Conservation (phyloP, 1,140 invertebrate genomes). For the Bathynomus jamesi region DNA sequence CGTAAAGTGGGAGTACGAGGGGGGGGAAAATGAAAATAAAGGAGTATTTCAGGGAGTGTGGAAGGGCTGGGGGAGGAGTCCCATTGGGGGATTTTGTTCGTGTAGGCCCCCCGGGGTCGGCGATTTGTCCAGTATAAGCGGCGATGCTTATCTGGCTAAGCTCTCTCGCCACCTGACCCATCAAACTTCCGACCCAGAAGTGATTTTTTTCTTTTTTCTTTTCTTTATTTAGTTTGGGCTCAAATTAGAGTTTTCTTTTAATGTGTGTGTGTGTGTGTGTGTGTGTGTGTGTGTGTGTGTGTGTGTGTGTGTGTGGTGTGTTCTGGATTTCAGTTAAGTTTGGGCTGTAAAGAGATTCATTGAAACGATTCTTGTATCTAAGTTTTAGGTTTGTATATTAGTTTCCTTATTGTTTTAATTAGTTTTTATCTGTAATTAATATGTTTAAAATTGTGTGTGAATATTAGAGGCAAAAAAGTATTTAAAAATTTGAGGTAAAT, state of each 20-base stretch:
- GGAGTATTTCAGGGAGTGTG: neutral
- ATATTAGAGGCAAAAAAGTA: too few relatives aligned
- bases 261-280: neutral
- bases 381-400: too few relatives aligned
- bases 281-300: neutral
- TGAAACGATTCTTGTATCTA: neutral
- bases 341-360: neutral
- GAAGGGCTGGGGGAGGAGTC: neutral
- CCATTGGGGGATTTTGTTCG: neutral
- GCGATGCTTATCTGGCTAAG: constrained; percentile 2
- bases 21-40: neutral
- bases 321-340: neutral
- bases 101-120: neutral
- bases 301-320: neutral
- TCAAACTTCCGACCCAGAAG: neutral
- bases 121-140: constrained; percentile 16
- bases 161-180: neutral
- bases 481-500: too few relatives aligned
- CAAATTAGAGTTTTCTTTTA: neutral
- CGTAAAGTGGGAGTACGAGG: neutral
- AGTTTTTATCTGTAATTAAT: too few relatives aligned
- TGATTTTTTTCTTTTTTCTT: neutral
- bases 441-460: too few relatives aligned
- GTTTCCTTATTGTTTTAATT: too few relatives aligned
- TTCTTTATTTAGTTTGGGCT: neutral